Percentiles rank a stretch among this genome's conserved stretches.
These are phyloP conservation scores for Stenopsyche tienmushanensis DNA, from an alignment of 1,140 invertebrate species.

Conservation along the genomic window DNA sequence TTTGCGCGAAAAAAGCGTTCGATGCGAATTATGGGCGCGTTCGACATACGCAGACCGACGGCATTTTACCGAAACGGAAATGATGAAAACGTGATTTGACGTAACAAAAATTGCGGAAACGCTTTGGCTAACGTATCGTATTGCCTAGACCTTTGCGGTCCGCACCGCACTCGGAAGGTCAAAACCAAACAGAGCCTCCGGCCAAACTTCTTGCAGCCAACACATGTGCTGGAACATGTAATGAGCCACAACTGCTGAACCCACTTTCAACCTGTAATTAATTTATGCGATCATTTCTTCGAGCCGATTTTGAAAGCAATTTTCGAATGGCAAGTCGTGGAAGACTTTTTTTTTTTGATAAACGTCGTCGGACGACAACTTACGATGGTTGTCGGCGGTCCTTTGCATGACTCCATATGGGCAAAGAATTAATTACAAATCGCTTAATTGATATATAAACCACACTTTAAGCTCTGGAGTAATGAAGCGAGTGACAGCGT, in stretches of 20 bases:
- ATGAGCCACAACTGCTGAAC: no score
- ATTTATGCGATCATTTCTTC: neutral
- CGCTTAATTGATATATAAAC: neutral
- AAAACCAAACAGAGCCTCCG: slow-evolving; percentile 23
- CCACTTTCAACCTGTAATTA: no score
- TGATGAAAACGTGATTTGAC: neutral
- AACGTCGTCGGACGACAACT: neutral
- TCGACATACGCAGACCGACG: neutral
- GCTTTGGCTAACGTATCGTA: neutral
- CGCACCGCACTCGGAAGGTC: slow-evolving; percentile 8
- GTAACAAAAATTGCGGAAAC: slow-evolving; percentile 3
- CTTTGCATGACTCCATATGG: neutral
- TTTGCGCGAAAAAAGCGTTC: neutral
- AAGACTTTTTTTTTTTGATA: neutral
- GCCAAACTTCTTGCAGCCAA: neutral
- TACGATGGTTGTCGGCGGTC: neutral
- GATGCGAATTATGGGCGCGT: neutral
- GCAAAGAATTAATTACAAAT: neutral
- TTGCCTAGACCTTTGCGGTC: slow-evolving; percentile 25
- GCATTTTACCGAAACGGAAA: neutral
- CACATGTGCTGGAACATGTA: neutral
- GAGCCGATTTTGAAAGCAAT: no score
- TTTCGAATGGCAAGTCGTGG: no score
- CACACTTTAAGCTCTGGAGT: neutral
- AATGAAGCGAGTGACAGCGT: no score